A percentile compares a stretch with the other conserved stretches of the same genome.
These are phyloP conservation scores for Labia minor DNA, from an alignment of 2,888 invertebrate genomes.

Conservation along the genomic window DNA sequence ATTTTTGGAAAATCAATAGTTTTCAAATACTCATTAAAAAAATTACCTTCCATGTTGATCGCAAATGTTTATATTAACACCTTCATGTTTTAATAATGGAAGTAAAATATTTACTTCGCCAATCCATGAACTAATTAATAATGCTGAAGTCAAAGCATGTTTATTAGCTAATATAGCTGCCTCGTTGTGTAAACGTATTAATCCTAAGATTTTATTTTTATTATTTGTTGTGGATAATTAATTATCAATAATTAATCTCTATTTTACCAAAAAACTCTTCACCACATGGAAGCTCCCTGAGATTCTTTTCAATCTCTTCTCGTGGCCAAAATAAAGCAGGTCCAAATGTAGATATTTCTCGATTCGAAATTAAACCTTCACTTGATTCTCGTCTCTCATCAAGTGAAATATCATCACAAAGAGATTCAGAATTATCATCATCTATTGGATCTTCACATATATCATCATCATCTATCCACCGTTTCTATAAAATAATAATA, in stretches of 20 bases:
- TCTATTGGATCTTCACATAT: constrained; percentile 9
- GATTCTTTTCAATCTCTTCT: constrained; percentile 20
- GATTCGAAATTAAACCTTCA: constrained; percentile 17
- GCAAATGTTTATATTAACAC: neutral
- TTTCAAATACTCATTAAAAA: neutral
- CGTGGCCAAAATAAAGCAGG: constrained; percentile 22
- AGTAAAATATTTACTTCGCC: neutral
- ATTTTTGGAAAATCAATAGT: too few relatives aligned
- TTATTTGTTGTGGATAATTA: neutral
- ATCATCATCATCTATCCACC: neutral
- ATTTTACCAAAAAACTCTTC: constrained; percentile 21
- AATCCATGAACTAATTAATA: neutral
- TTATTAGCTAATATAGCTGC: neutral
- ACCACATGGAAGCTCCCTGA: constrained; percentile 23
- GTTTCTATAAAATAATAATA: neutral
- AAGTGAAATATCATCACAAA: neutral
- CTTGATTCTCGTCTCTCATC: constrained; percentile 8
- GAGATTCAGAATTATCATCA: constrained; percentile 18
- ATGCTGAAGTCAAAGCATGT: neutral
- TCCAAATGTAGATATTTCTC: neutral
- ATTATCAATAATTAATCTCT: too few relatives aligned
- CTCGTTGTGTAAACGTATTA: neutral
- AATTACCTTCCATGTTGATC: neutral
- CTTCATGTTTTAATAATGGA: neutral
- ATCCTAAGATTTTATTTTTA: neutral